A percentile compares a stretch with the other conserved stretches of the same genome.
These are phyloP conservation scores for Mola mola DNA, from an alignment of 2,113 vertebrate genomes.

Conservation along the genomic window DNA sequence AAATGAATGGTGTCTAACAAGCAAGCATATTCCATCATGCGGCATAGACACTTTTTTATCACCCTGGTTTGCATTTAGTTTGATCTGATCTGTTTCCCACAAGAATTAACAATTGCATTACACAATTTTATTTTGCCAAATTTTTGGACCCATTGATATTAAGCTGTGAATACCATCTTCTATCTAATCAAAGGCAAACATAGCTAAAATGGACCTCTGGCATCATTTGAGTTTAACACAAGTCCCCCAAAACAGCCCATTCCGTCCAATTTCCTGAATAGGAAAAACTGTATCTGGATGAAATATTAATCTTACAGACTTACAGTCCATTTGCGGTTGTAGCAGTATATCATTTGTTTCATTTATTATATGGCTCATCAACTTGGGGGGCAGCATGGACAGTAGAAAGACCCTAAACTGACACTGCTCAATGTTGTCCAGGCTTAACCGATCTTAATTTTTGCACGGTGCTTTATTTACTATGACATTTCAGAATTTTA, in stretches of 20 bases:
- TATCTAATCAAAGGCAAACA: conserved; percentile 22
- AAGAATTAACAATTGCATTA: conserved; percentile 23
- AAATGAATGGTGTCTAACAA: too few relatives aligned
- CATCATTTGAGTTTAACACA: conserved; percentile 28
- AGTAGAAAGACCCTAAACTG: neutral
- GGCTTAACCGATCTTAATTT: neutral
- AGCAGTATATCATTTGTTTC: neutral
- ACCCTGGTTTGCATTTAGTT: conserved; percentile 11
- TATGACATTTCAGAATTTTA: too few relatives aligned
- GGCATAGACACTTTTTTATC: neutral
- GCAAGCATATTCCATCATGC: neutral
- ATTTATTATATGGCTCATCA: neutral
- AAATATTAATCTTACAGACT: neutral
- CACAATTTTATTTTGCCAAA: conserved; percentile 24
- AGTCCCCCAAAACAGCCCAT: conserved; percentile 5
- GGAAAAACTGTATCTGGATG: neutral
- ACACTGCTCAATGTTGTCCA: neutral
- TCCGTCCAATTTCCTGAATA: neutral
- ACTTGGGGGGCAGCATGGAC: neutral
- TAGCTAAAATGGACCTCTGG: conserved; percentile 30
- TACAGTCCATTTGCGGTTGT: neutral
- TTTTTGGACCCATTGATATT: conserved; percentile 19
- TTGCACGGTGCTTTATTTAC: neutral
- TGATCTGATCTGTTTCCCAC: conserved; percentile 12
- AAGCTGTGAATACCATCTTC: conserved; percentile 32